A percentile compares a stretch with the other conserved stretches of the same genome.
These are phyloP conservation scores for Sus scrofa DNA, from an alignment of 2,113 vertebrate species.

Conservation along the genomic window DNA sequence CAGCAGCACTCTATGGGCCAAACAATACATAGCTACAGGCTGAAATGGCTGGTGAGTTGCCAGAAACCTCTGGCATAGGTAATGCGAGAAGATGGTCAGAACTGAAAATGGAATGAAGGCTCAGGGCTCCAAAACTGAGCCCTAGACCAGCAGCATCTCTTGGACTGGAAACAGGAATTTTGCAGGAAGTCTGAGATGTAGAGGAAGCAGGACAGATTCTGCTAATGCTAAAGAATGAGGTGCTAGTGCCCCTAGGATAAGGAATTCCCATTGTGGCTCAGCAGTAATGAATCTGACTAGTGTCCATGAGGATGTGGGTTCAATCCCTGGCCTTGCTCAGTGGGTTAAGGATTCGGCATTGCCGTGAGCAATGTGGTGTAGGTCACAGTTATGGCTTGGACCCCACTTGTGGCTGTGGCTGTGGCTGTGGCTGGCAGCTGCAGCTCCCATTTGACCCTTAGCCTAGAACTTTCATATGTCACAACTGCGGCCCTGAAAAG, in stretches of 20 bases:
- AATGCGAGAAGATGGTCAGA: conserved; percentile 22
- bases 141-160: not conserved
- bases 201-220: not conserved
- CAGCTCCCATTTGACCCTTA: no score
- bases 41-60: conserved; percentile 36
- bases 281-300: no score
- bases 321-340: no score
- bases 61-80: conserved; percentile 60
- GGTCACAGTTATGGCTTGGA: no score
- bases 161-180: not conserved
- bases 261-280: no score
- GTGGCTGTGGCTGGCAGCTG: no score
- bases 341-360: no score
- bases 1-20: not conserved
- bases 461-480: no score
- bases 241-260: not conserved
- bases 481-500: no score
- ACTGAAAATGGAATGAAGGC: not conserved
- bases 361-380: no score
- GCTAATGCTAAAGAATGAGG: not conserved
- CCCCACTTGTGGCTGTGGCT: no score
- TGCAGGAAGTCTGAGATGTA: not conserved
- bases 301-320: no score
- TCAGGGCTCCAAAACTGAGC: conserved; percentile 10
- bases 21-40: conserved; percentile 27